Evolutionary conservation across 2,113 vertebrate genomes (phyloP).

Genomic region (Lipophrys pholis): DNA sequence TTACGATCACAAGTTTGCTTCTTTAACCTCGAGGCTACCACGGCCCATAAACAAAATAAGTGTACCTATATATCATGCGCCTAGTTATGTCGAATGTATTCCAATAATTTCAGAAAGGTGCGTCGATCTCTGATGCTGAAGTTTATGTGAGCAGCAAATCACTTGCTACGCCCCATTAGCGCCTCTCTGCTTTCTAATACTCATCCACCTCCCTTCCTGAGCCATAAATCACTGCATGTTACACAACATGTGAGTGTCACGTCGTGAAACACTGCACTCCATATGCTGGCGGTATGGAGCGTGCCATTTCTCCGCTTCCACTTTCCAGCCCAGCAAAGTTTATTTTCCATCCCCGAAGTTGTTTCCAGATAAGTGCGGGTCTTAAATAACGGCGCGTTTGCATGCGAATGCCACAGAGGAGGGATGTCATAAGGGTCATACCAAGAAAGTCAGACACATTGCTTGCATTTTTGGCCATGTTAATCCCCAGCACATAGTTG

Average conservation of each 20-base stretch:
- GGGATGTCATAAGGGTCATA: slow-evolving; percentile 66
- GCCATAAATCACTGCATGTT: slow-evolving; percentile 5
- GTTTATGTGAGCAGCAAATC: too few species aligned
- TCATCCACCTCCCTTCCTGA: background rate
- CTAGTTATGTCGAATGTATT: too few species aligned
- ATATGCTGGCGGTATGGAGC: background rate
- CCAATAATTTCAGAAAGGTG: too few species aligned
- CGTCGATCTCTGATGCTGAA: too few species aligned
- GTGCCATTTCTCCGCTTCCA: slow-evolving; percentile 9
- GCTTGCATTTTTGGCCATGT: slow-evolving; percentile 91
- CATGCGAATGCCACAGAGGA: background rate
- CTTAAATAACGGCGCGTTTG: slow-evolving; percentile 6
- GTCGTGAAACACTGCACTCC: background rate
- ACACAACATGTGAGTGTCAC: background rate
- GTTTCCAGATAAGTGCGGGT: background rate
- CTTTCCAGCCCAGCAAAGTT: too few species aligned
- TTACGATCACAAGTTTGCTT: too few species aligned
- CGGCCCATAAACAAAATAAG: too few species aligned
- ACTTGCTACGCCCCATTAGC: background rate
- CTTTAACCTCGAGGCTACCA: too few species aligned
- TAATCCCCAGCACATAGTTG: slow-evolving; percentile 93
- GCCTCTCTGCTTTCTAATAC: background rate
- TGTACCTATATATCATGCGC: too few species aligned
- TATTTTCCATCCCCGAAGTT: background rate
- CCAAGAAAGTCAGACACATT: slow-evolving; percentile 89